Conservation (phyloP, 2,113 vertebrate species). For the Otus sunia region DNA sequence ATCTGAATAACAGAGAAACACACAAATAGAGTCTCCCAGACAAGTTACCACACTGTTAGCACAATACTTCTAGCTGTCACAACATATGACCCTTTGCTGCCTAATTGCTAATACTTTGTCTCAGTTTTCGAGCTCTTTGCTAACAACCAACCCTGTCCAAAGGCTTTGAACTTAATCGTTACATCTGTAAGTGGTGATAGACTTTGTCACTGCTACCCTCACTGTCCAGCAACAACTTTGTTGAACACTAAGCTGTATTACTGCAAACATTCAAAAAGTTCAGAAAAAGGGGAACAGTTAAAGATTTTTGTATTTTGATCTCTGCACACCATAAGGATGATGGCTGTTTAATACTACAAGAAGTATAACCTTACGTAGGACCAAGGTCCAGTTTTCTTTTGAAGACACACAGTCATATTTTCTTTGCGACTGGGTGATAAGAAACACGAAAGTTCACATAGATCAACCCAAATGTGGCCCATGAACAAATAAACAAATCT, state of each 20-base stretch:
- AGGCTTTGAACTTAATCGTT: slow-evolving; percentile 78
- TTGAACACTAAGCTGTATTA: not conserved
- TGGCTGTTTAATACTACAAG: not conserved
- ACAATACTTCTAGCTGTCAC: slow-evolving; percentile 29
- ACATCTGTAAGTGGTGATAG: slow-evolving; percentile 68
- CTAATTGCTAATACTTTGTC: slow-evolving; percentile 44
- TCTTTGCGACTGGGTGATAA: not conserved
- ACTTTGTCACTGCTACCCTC: slow-evolving; percentile 51
- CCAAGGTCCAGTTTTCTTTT: not conserved
- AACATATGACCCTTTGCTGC: slow-evolving; percentile 22
- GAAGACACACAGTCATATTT: not conserved
- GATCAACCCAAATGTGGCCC: not conserved
- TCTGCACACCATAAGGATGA: not conserved
- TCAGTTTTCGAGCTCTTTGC: slow-evolving; percentile 58
- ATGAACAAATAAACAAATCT: not conserved
- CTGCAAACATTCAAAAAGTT: not conserved
- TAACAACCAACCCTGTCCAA: slow-evolving; percentile 68
- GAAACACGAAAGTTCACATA: not conserved
- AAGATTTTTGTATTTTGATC: not conserved
- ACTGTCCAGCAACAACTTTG: not conserved
- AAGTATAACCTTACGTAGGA: not conserved
- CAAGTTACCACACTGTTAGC: not conserved
- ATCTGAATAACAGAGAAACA: not conserved
- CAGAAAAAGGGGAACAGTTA: not conserved
- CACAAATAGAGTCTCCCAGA: not conserved